Percentiles rank a stretch among this genome's conserved stretches.
Evolutionary conservation across 2,113 vertebrate species (phyloP).

Genomic region (Lepisosteus osseus): DNA sequence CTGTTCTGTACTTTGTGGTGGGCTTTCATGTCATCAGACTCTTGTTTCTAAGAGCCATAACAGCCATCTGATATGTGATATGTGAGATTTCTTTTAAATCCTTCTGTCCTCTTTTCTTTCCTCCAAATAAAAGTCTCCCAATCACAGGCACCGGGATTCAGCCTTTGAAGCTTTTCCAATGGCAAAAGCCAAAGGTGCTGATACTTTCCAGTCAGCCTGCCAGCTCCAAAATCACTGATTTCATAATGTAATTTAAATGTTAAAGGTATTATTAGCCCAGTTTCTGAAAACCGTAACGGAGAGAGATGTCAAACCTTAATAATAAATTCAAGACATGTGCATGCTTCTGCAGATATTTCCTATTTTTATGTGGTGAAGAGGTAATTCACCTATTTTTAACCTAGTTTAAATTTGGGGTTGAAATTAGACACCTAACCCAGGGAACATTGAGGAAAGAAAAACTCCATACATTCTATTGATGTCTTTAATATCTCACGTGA

Average conservation of each 20-base stretch:
- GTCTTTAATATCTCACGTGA: too few species aligned
- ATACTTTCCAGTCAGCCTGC: conserved; percentile 55
- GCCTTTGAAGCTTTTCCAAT: conserved; percentile 63
- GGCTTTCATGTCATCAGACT: not conserved
- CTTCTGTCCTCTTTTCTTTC: conserved; percentile 36
- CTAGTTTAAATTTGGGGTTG: too few species aligned
- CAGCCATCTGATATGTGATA: not conserved
- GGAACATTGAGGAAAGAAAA: too few species aligned
- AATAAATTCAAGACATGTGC: not conserved
- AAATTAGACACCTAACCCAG: too few species aligned
- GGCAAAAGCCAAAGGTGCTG: conserved; percentile 45
- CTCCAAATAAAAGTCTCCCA: conserved; percentile 12
- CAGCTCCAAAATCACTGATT: conserved; percentile 60
- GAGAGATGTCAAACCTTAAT: not conserved
- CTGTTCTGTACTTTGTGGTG: too few species aligned
- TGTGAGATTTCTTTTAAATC: conserved; percentile 21
- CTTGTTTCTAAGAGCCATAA: not conserved
- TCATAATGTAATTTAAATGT: conserved; percentile 32
- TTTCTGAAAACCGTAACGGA: not conserved
- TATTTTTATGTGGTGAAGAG: too few species aligned
- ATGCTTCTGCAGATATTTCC: too few species aligned
- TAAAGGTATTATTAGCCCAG: not conserved
- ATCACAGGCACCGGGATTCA: conserved; percentile 18
- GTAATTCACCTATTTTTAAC: too few species aligned
- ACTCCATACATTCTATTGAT: too few species aligned